These are phyloP conservation scores for Threskiornis aethiopicus DNA, from an alignment of 2,797 vertebrate genomes.

Conservation along the genomic window DNA sequence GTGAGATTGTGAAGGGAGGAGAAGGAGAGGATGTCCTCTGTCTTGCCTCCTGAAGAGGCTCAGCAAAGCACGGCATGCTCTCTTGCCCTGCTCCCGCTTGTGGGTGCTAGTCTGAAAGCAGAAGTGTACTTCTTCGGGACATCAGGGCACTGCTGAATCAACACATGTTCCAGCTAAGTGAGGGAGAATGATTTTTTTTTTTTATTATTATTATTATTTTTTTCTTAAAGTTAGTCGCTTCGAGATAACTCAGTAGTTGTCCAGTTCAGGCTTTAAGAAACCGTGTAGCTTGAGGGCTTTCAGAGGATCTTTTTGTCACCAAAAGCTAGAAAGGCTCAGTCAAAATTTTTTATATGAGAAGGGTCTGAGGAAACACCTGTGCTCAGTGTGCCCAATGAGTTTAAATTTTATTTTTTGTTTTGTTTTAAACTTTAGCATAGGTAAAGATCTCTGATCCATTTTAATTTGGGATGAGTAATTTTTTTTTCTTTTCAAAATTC, in stretches of 20 bases:
- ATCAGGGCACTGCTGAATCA: neutral
- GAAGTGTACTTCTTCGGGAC: no score
- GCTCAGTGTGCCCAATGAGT: neutral
- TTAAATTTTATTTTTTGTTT: neutral
- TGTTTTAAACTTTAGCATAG: neutral
- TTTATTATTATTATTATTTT: no score
- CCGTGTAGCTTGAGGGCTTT: neutral
- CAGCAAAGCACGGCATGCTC: rapidly evolving
- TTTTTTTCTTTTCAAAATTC: neutral
- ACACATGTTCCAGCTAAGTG: neutral
- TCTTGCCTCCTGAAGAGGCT: neutral
- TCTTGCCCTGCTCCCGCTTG: neutral
- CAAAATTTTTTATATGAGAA: neutral
- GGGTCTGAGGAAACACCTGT: neutral
- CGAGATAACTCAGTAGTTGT: neutral
- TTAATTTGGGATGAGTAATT: neutral
- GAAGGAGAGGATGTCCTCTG: neutral
- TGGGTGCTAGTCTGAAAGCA: neutral
- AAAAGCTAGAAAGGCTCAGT: neutral
- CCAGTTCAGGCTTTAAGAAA: neutral
- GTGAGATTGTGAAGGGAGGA: neutral
- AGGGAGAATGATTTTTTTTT: neutral
- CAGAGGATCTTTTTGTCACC: neutral
- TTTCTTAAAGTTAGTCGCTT: neutral
- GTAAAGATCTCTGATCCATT: neutral